Evolutionary conservation across 2,113 vertebrate species (phyloP).

Genomic region (Rhinogobius similis): DNA sequence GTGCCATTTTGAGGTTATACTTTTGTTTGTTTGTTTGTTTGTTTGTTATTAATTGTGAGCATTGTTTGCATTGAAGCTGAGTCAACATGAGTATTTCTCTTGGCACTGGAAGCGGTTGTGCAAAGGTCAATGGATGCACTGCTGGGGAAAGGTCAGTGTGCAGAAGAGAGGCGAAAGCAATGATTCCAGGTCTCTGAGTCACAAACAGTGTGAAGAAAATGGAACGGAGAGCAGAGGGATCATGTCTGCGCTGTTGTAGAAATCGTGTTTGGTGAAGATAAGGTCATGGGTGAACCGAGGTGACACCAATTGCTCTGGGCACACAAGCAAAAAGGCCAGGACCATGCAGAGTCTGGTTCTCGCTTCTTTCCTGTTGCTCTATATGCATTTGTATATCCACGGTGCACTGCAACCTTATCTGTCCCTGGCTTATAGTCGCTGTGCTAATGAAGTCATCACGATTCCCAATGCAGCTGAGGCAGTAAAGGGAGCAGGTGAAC

Average conservation of each 20-base stretch:
- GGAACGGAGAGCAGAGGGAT: conserved; percentile 20
- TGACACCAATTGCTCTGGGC: conserved; percentile 28
- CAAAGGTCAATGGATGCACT: conserved; percentile 72
- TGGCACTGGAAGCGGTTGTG: conserved; percentile 37
- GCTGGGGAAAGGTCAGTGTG: conserved; percentile 64
- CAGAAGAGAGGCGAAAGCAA: conserved; percentile 41
- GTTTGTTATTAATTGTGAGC: conserved; percentile 21
- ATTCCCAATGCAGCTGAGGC: conserved; percentile 31
- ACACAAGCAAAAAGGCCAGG: conserved; percentile 23
- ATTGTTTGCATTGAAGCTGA: conserved; percentile 41
- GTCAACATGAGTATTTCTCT: conserved; percentile 46
- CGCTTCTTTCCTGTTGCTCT: conserved; percentile 28
- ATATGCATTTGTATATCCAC: conserved; percentile 54
- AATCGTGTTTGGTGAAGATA: conserved; percentile 49
- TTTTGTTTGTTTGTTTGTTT: conserved; percentile 11
- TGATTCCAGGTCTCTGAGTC: conserved; percentile 47
- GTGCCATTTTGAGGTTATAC: not conserved
- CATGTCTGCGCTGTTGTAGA: conserved; percentile 33
- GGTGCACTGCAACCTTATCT: conserved; percentile 62
- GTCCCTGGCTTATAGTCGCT: conserved; percentile 41
- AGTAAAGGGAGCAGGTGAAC: conserved; percentile 42
- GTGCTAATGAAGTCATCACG: conserved; percentile 75
- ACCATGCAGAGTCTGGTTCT: conserved; percentile 1
- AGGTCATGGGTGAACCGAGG: conserved; percentile 49
- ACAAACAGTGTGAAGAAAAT: conserved; percentile 34